These are phyloP conservation scores for Astreopora myriophthalma DNA, from an alignment of 64 coral and sea anemone species.

Conservation along the genomic window DNA sequence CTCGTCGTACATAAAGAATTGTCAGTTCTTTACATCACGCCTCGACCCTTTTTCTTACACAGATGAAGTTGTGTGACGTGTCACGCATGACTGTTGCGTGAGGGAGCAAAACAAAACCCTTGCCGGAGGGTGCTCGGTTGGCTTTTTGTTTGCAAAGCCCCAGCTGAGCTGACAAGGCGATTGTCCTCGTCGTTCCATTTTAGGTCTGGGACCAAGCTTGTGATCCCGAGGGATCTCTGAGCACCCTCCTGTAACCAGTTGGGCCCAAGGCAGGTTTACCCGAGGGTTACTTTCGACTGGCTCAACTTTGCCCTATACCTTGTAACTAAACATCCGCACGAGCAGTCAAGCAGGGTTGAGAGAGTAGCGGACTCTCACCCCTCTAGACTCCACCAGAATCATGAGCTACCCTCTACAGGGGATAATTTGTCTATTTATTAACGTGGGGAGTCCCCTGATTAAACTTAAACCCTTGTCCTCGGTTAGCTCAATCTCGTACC, in stretches of 20 bases:
- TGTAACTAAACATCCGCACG: neutral
- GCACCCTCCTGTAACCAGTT: conserved; percentile 9
- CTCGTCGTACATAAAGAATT: no score
- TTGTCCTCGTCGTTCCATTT: neutral
- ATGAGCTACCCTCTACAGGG: neutral
- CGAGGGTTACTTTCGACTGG: neutral
- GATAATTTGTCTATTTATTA: neutral
- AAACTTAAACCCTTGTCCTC: no score
- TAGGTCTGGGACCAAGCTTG: neutral
- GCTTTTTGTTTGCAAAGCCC: no score
- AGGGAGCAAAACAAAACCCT: no score
- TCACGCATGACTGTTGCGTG: no score
- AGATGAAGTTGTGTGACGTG: no score
- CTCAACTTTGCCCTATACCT: neutral
- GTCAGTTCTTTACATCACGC: no score
- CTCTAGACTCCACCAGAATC: neutral
- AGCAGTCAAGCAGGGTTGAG: neutral
- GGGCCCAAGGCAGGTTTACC: neutral
- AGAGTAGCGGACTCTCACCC: neutral
- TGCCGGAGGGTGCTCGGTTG: no score
- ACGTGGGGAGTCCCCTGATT: no score
- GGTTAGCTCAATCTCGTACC: no score
- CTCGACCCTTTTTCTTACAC: no score
- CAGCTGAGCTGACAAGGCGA: no score
- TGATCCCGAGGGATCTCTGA: neutral